phyloP scores from a whole-genome alignment of 2,797 vertebrate genomes.

The Chrosomus eos region DNA sequence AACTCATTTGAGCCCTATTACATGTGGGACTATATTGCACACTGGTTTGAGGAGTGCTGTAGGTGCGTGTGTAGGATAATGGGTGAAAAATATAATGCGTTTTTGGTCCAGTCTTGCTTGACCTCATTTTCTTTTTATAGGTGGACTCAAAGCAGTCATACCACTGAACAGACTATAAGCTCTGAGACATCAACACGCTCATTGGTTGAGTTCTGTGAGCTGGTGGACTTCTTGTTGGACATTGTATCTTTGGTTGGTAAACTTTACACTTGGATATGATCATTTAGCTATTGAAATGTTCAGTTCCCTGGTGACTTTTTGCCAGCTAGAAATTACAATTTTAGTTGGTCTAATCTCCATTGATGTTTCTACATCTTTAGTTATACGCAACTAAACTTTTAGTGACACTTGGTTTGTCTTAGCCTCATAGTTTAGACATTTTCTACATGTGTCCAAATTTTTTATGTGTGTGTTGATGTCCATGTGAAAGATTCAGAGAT shows the following conservation, averaged over 20 bases:
- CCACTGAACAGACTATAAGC: slow-evolving; percentile 72
- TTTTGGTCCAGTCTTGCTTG: neutral
- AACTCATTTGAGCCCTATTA: slow-evolving; percentile 99
- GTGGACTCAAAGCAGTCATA: slow-evolving; percentile 81
- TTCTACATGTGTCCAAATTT: neutral
- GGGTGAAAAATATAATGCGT: neutral
- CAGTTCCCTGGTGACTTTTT: neutral
- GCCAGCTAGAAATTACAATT: neutral
- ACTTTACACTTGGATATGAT: neutral
- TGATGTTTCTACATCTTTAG: slow-evolving; percentile 9
- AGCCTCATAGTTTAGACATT: neutral
- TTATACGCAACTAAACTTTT: slow-evolving; percentile 3
- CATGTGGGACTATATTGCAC: slow-evolving; percentile 99
- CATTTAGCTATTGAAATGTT: neutral
- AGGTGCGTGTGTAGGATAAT: slow-evolving; percentile 78
- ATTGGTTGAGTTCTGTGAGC: slow-evolving; percentile 92
- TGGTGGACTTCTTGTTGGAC: slow-evolving; percentile 98
- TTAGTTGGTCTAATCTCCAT: neutral
- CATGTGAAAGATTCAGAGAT: slow-evolving; percentile 16
- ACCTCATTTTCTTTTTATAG: slow-evolving; percentile 70
- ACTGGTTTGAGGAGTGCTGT: slow-evolving; percentile 98
- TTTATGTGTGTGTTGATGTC: slow-evolving; percentile 3
- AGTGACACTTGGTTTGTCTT: neutral
- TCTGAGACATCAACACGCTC: slow-evolving; percentile 82
- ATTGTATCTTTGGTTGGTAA: slow-evolving; percentile 97